Conservation (phyloP, 2,797 vertebrate genomes). For the Austrolebias charrua region DNA sequence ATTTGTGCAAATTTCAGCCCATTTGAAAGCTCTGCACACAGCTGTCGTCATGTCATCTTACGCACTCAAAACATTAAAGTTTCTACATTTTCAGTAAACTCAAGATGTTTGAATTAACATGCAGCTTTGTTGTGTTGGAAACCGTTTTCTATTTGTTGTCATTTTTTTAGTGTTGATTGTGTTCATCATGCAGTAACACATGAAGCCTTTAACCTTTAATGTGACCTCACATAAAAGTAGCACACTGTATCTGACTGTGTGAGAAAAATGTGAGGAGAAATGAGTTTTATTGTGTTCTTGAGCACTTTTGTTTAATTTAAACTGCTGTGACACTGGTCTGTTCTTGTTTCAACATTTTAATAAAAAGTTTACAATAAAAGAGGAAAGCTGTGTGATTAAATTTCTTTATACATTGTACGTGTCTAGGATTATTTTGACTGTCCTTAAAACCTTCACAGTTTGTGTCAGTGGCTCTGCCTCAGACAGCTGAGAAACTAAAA, state of each 20-base stretch:
- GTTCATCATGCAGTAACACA: slow-evolving; percentile 36
- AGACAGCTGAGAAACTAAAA: too few species aligned
- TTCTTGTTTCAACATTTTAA: slow-evolving; percentile 60
- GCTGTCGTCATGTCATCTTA: slow-evolving; percentile 33
- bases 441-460: too few species aligned
- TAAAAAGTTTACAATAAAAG: slow-evolving; percentile 60
- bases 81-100: slow-evolving; percentile 50
- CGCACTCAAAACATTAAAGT: slow-evolving; percentile 8
- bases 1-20: slow-evolving; percentile 54
- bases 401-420: too few species aligned
- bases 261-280: slow-evolving; percentile 30
- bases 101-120: slow-evolving; percentile 40
- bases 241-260: slow-evolving; percentile 21
- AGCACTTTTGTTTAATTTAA: slow-evolving; percentile 58
- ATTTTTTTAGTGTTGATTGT: slow-evolving; percentile 24
- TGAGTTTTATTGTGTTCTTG: slow-evolving; percentile 35
- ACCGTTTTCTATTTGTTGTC: slow-evolving; percentile 41
- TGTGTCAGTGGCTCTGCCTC: too few species aligned
- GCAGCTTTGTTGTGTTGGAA: slow-evolving; percentile 23
- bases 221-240: slow-evolving; percentile 16
- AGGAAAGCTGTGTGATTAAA: too few species aligned
- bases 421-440: too few species aligned
- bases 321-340: slow-evolving; percentile 63
- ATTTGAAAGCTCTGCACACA: too few species aligned
- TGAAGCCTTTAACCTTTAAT: slow-evolving; percentile 27